phyloP scores from a whole-genome alignment of 2,113 vertebrate species.

The Nyctibius bracteatus region DNA sequence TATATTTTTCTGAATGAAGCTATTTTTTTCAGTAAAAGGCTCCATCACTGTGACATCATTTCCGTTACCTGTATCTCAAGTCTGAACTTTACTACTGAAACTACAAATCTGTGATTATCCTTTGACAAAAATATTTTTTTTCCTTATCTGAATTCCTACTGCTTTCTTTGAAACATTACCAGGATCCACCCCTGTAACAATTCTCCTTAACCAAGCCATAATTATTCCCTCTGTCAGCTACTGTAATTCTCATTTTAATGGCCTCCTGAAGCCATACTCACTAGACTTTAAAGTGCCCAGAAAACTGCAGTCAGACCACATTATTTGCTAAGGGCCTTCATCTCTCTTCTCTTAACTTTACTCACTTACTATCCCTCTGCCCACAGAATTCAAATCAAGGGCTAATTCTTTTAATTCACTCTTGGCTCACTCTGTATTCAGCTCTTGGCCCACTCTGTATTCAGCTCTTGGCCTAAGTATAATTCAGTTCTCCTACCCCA shows the following conservation, averaged over 20 bases:
- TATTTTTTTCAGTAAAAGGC: not conserved
- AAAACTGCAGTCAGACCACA: not conserved
- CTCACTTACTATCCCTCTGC: not conserved
- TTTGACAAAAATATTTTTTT: not conserved
- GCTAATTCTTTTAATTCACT: not conserved
- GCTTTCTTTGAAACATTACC: not conserved
- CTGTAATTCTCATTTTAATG: not conserved
- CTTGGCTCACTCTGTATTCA: not conserved
- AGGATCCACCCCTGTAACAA: not conserved
- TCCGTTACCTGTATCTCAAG: not conserved
- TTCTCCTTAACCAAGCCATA: not conserved
- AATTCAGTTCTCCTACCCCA: not conserved
- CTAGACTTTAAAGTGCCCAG: not conserved
- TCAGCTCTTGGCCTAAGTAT: not conserved
- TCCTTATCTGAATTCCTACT: not conserved
- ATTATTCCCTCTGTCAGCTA: conserved; percentile 7
- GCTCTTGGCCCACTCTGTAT: not conserved
- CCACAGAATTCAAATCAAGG: not conserved
- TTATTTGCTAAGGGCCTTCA: not conserved
- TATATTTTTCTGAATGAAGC: not conserved
- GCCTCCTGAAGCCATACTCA: not conserved
- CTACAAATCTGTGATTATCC: not conserved
- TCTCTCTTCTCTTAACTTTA: not conserved
- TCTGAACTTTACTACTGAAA: not conserved
- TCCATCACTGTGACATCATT: not conserved